Conservation (phyloP, 2,797 vertebrate species). For the Saguinus oedipus region DNA sequence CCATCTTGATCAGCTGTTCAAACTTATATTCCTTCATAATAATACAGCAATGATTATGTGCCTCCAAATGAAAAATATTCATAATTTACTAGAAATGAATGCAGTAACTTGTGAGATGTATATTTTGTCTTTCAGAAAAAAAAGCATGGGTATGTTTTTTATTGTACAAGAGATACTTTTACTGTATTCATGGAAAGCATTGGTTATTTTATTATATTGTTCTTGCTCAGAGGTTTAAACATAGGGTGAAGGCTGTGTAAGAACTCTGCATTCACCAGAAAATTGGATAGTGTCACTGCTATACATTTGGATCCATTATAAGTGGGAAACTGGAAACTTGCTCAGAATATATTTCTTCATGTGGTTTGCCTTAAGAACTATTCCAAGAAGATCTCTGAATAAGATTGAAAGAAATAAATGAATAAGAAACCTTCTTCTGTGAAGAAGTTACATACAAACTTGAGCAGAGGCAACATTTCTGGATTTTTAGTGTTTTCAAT, state of each 20-base stretch:
- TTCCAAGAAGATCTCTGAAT: background rate
- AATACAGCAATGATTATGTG: background rate
- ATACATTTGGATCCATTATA: too few species aligned
- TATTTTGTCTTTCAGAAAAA: background rate
- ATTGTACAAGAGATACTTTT: background rate
- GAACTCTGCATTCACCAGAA: background rate
- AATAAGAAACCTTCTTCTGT: background rate
- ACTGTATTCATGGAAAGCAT: background rate
- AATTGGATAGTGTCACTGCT: background rate
- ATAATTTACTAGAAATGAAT: background rate
- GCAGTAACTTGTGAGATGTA: background rate
- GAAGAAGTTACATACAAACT: background rate
- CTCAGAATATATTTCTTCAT: background rate
- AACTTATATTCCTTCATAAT: background rate
- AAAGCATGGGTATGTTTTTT: background rate
- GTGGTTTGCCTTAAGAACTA: background rate
- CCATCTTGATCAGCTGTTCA: background rate
- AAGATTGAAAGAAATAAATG: background rate
- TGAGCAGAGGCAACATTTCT: background rate
- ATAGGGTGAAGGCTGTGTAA: background rate
- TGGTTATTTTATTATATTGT: background rate
- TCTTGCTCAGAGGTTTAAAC: background rate
- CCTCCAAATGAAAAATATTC: background rate
- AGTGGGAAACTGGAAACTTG: background rate
- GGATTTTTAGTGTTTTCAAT: background rate